Evolutionary conservation across 1,140 invertebrate species (phyloP), one percentile per base, ranked within the genome.

Genomic region (Drosophila navojoa): DNA sequence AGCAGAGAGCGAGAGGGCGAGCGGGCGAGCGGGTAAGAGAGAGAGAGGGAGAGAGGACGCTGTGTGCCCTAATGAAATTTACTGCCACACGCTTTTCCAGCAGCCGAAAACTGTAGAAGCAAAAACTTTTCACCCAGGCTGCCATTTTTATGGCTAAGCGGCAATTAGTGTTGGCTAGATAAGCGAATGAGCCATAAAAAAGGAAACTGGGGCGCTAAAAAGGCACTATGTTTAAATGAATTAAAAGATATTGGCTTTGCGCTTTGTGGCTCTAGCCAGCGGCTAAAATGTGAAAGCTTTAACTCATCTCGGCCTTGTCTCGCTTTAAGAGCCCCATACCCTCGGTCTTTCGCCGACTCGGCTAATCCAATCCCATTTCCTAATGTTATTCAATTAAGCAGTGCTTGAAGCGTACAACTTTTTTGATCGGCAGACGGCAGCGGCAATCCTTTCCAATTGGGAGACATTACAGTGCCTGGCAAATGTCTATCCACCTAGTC

Each of bases 91-190:
- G 50, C 49, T 53, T 45, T 29, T 16, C 25, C 68, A 70, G 42
- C 68, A 64, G 32, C 60, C 44, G 11, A 54, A 64, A 64, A 55
- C 22, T 16, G 32, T 25, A 40, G 1, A 6, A 35, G 9, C 2
- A 35, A 7, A 32, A 58, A 71, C 44, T 71, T 52, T 52, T n/a
- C 19, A 40, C 38, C 38, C 15, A 35, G n/a, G 32, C 53, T 68
- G 63, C 27, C 22, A 45, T 6, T 60, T 68, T 81, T 77, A 81
- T 81, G 54, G 22, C 35, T 32, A 32, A 38, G 35, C 79, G 64
- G 79, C 70, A 78, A 81, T 82, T 74, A 81, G 75, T 59, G 75
- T 63, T 63, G 25, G 55, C 29, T 60, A 58, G 78, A 81, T 81
- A 77, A 77, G 69, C 67, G 45, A 77, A 45, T 60, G 67, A 64